These are phyloP conservation scores for Invenusta paracnida DNA, from an alignment of 2,888 invertebrate genomes.

Conservation along the genomic window DNA sequence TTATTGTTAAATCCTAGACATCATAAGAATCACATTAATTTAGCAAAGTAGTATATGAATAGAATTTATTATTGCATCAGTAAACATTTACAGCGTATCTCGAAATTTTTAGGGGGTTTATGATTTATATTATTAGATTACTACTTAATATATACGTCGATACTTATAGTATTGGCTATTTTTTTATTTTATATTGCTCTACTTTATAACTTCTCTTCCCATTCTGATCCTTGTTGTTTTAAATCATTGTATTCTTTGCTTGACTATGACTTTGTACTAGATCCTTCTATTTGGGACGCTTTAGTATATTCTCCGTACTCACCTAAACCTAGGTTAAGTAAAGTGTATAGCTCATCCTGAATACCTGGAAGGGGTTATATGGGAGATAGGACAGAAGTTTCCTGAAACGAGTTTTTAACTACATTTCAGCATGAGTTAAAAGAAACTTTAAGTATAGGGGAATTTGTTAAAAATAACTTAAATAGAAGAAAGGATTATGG, in stretches of 20 bases:
- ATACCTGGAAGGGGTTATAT: neutral
- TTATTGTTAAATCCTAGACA: neutral
- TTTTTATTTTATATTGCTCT: neutral
- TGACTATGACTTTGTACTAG: neutral
- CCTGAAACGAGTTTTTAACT: neutral
- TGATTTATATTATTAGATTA: neutral
- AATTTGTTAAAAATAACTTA: neutral
- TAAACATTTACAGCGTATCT: neutral
- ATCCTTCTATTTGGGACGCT: neutral
- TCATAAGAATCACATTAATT: neutral
- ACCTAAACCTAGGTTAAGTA: neutral
- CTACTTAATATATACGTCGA: neutral
- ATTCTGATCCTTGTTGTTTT: neutral
- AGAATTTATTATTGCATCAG: neutral
- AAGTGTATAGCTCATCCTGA: neutral
- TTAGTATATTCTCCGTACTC: neutral
- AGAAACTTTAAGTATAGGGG: neutral
- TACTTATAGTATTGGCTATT: neutral
- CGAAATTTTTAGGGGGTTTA: neutral
- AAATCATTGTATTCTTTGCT: neutral
- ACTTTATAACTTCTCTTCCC: neutral
- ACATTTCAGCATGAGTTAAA: neutral
- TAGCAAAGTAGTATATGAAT: neutral
- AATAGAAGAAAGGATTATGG: neutral
- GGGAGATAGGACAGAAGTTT: neutral